These are phyloP conservation scores for Tinea trinotella DNA, from an alignment of 2,888 invertebrate genomes.

Conservation along the genomic window DNA sequence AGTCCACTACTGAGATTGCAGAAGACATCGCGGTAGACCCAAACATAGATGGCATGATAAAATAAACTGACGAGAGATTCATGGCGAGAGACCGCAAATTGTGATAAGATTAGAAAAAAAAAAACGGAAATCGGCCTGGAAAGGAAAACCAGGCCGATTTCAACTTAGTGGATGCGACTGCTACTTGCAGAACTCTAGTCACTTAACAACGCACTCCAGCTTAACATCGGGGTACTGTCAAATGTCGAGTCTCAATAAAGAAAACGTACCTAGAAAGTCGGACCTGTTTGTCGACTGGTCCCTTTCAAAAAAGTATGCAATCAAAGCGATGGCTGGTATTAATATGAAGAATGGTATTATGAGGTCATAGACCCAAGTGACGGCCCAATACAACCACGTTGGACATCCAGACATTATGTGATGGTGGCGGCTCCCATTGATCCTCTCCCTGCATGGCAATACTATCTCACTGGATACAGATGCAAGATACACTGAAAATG, in stretches of 20 bases:
- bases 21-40: too few relatives aligned
- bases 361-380: constrained; percentile 72
- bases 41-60: too few relatives aligned
- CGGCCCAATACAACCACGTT: constrained; percentile 74
- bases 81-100: background rate
- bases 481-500: too few relatives aligned
- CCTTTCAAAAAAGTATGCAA: constrained; percentile 27
- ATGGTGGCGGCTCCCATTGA: constrained; percentile 74
- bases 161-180: too few relatives aligned
- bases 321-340: constrained; percentile 27
- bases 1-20: too few relatives aligned
- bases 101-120: too few relatives aligned
- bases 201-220: too few relatives aligned
- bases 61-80: background rate
- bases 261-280: constrained; percentile 32
- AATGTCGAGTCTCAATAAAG: too few relatives aligned
- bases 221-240: too few relatives aligned
- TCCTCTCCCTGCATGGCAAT: constrained; percentile 76
- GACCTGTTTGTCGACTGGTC: constrained; percentile 34
- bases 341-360: constrained; percentile 36
- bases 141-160: too few relatives aligned
- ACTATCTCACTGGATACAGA: constrained; percentile 67
- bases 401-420: constrained; percentile 78
- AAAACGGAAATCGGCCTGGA: too few relatives aligned
- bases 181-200: too few relatives aligned